Base-by-base conservation (phyloP, 2,113 vertebrate species). In the Ictalurus punctatus region DNA sequence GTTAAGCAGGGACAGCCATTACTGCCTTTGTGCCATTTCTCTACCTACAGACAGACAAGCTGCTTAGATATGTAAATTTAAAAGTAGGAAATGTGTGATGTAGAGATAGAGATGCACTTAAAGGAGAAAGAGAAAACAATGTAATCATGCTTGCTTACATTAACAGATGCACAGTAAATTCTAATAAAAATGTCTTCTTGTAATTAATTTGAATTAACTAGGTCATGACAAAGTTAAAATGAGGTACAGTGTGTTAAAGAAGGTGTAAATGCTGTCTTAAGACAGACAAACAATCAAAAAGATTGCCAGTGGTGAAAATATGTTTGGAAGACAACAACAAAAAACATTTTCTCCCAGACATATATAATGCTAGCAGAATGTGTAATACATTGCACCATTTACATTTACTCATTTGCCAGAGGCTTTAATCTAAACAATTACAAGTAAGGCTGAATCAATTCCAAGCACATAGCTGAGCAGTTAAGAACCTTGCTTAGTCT, bases 201-300 rank as follows among this genome's bases (percentile, higher is more conserved):
- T 56, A 4, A 81, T 54, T 54, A 13, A 30, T 30, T 78, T 80
- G 25, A 80, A 79, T 48, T 37, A 56, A 90, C 34, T 52, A 90
- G 81, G 86, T 89, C 86, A 87, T 85, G 78, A 76, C 76, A 58
- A 86, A 89, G 79, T 83, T 78, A 85, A 91, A 87, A 90, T 87
- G 88, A 92, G 90, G 90, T 88, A 91, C 90, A 54, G 56, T 91
- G 92, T 90, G 89, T 93, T 92, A 87, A 90, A 90, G 84, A 86
- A 88, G 73, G 73, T 83, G 74, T 83, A 79, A 63, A 91, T 78
- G 86, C 86, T 87, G 56, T 88, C 61, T 90, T 86, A 88, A 89
- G 86, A 86, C 90, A 90, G 86, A 86, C 89, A 88, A n/a, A 83
- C 25, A 65, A 67, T 69, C 17, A 86, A 30, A 82, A 83, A 81